Base-by-base conservation (phyloP, 2,797 vertebrate species). In the Sorex maritimensis region DNA sequence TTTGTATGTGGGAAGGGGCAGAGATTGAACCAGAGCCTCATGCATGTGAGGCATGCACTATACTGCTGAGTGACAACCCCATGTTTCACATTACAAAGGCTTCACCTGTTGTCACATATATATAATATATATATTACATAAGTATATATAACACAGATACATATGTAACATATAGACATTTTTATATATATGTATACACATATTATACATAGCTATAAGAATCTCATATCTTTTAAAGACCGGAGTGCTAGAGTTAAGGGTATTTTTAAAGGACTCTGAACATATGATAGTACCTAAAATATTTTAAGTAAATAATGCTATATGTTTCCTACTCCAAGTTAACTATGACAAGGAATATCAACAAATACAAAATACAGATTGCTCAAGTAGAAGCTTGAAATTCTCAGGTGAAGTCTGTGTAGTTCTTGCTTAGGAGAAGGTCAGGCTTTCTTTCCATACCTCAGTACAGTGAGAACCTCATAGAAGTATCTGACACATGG, bases 281-380 rank as follows among this genome's bases (percentile, higher is more conserved):
- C 6, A 14, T 72, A 67, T 7, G 28, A 30, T 61, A 34, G 21
- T 67, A 41, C 6, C 46, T 61, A 81, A 44, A 38, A 6, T 41
- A 79, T 88, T 86, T 72, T 4, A 28, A 89, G 9, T 81, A 14
- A 74, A 73, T 86, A 88, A 79, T 63, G 79, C 15, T 72, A 90
- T 28, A 38, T 75, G 21, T 77, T 52, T 4, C 28, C 44, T 80
- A 41, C n/a, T 69, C 61, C 41, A 67, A 49, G 38, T 46, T 78
- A 38, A 75, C 69, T 26, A 68, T 13, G 26, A 24, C 5, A 87
- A 88, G 10, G 49, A 84, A 75, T 41, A 85, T 1, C 28, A 72
- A 73, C 13, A 72, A 38, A 17, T 81, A 5, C 58, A 73, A 74
- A 94, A 83, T 26, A 6, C 12, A 88, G 46, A 17, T 41, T 41